Base-by-base conservation (phyloP, 2,888 invertebrate species). In the Agonopterix subpropinquella region DNA sequence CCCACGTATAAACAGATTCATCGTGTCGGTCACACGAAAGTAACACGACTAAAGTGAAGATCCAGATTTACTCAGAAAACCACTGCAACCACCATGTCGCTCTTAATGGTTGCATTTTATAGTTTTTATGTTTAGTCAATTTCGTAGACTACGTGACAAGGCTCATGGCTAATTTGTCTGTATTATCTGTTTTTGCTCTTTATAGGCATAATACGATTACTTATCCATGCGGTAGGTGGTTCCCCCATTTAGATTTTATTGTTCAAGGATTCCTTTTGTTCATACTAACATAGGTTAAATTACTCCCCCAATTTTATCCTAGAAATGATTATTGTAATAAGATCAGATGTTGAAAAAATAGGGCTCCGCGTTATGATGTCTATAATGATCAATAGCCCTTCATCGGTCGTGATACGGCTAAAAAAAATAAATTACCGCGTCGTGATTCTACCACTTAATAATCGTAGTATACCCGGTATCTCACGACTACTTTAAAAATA, bases 401-500 rank as follows among this genome's bases (percentile, higher is more conserved):
- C 79, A 75, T 78, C 75, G 75, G 57, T 75, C 77, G 81, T 77
- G 79, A 77, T 70, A 72, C 65, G 67, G 65, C 65, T 56, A 61
- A 74, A 77, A 81, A 76, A 76, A 80, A 70, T 62, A 71, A 78
- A 79, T 74, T 69, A 80, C 70, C 55, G 59, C 71, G 57, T 77
- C 82, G 82, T 83, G 84, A 81, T 82, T 82, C 81, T 77, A 83
- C 84, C 82, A 83, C 84, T 85, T 85, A 84, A 84, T 84, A 83
- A 83, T 78, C 81, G 67, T 80, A 80, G 79, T 74, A 73, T 71
- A 75, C 65, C 64, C 77, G 65, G 82, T 85, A 87, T 84, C 85
- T 86, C 86, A 86, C 85, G 86, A 83, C 86, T 86, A 81, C 84
- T 79, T 82, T 73, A 82, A 83, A 81, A 80, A 80, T 74, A 78